Percentiles rank a stretch among this genome's conserved stretches.
These are phyloP conservation scores for Schizotus pectinicornis DNA, from an alignment of 2,888 invertebrate species.

Conservation along the genomic window DNA sequence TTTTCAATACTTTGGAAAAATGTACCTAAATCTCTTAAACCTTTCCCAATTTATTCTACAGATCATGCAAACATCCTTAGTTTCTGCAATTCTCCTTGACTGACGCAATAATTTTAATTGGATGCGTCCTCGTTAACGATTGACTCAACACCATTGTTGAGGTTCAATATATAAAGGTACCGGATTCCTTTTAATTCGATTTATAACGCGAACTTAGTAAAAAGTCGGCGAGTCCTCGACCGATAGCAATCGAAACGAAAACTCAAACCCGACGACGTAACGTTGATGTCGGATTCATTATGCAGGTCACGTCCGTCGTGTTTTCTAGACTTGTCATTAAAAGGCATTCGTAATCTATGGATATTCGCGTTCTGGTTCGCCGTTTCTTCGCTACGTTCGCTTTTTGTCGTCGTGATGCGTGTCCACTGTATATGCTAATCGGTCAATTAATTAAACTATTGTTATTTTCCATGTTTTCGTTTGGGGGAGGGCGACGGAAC, in stretches of 20 bases:
- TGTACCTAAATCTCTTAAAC: too few relatives aligned
- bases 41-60: too few relatives aligned
- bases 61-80: too few relatives aligned
- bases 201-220: slow-evolving; percentile 15
- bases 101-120: too few relatives aligned
- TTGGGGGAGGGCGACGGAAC: slow-evolving; percentile 6
- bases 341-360: slow-evolving; percentile 38
- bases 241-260: slow-evolving; percentile 36
- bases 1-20: not conserved
- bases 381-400: slow-evolving; percentile 11
- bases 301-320: slow-evolving; percentile 40
- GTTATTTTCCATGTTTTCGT: slow-evolving; percentile 22
- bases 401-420: slow-evolving; percentile 5
- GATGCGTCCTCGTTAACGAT: too few relatives aligned
- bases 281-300: slow-evolving; percentile 33
- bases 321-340: slow-evolving; percentile 40
- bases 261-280: slow-evolving; percentile 27
- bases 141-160: too few relatives aligned
- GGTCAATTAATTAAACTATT: slow-evolving; percentile 24
- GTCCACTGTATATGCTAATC: slow-evolving; percentile 18
- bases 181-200: slow-evolving; percentile 11
- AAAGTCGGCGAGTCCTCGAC: slow-evolving; percentile 27
- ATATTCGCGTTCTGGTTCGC: slow-evolving; percentile 21
- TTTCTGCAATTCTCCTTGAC: too few relatives aligned
- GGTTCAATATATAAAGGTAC: not conserved